phyloP scores from a whole-genome alignment of 2,113 vertebrate genomes.

The Notothenia rossii region DNA sequence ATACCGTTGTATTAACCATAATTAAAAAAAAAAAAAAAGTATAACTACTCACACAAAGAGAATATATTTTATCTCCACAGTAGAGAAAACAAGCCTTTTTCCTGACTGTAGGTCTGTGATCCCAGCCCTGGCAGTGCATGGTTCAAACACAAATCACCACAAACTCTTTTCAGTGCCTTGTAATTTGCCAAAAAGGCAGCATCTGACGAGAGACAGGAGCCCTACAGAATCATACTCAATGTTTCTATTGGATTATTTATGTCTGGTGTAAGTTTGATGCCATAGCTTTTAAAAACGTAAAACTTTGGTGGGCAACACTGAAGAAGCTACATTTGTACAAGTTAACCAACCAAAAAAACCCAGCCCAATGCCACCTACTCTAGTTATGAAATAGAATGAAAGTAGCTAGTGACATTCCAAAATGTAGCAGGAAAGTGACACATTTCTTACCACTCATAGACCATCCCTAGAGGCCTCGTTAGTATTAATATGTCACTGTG shows the following conservation, averaged over 20 bases:
- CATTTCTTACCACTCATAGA: too few relatives aligned
- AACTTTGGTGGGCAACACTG: too few relatives aligned
- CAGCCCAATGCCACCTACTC: too few relatives aligned
- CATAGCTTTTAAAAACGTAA: background rate
- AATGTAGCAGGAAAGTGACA: too few relatives aligned
- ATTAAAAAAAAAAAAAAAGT: background rate
- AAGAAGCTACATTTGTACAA: too few relatives aligned
- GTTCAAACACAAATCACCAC: slow-evolving; percentile 8
- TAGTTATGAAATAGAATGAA: too few relatives aligned
- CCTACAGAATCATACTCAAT: background rate
- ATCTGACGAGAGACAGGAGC: background rate
- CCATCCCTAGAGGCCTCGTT: too few relatives aligned
- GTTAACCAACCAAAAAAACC: too few relatives aligned
- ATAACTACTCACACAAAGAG: background rate
- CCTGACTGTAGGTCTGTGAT: background rate
- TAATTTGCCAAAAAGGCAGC: background rate
- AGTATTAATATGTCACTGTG: background rate
- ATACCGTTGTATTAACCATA: background rate
- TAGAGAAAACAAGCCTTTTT: slow-evolving; percentile 16
- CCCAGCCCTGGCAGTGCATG: rapidly evolving
- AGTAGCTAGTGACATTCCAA: too few relatives aligned
- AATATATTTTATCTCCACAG: background rate
- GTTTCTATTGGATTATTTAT: background rate
- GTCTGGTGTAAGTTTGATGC: background rate
- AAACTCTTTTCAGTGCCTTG: background rate